Evolutionary conservation across 2,888 invertebrate genomes (phyloP).

Genomic region (Drosophila koepferae): DNA sequence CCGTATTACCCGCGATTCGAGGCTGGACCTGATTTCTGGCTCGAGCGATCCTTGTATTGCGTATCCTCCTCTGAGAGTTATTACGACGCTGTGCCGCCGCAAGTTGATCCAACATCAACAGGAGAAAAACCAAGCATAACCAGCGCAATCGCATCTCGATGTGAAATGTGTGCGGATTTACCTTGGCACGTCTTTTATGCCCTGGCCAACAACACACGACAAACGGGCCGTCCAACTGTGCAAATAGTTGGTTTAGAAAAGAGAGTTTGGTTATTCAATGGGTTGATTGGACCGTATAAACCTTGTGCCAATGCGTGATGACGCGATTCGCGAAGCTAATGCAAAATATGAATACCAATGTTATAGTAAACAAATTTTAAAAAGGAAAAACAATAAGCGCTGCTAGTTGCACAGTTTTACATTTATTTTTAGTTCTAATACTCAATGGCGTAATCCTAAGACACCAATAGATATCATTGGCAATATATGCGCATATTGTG

Average conservation of each 20-base stretch:
- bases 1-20: not conserved
- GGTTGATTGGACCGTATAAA: constrained; percentile 15
- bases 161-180: constrained; percentile 30
- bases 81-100: constrained; percentile 4
- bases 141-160: constrained; percentile 55
- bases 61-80: not conserved
- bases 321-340: constrained; percentile 28
- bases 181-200: constrained; percentile 52
- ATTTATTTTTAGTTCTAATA: constrained; percentile 35
- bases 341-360: not conserved
- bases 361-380: not conserved
- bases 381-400: not conserved
- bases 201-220: constrained; percentile 12
- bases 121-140: constrained; percentile 43
- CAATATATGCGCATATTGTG: constrained; percentile 62
- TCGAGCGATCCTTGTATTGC: not conserved
- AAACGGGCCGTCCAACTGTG: constrained; percentile 52
- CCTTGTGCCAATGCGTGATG: constrained; percentile 40
- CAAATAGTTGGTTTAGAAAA: constrained; percentile 50
- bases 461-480: constrained; percentile 23
- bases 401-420: not conserved
- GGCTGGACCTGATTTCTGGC: constrained; percentile 5
- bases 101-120: constrained; percentile 48
- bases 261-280: constrained; percentile 10
- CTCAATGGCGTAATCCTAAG: constrained; percentile 23